Evolutionary conservation across 2,797 vertebrate species (phyloP).

Genomic region (Apodemus agrarius): DNA sequence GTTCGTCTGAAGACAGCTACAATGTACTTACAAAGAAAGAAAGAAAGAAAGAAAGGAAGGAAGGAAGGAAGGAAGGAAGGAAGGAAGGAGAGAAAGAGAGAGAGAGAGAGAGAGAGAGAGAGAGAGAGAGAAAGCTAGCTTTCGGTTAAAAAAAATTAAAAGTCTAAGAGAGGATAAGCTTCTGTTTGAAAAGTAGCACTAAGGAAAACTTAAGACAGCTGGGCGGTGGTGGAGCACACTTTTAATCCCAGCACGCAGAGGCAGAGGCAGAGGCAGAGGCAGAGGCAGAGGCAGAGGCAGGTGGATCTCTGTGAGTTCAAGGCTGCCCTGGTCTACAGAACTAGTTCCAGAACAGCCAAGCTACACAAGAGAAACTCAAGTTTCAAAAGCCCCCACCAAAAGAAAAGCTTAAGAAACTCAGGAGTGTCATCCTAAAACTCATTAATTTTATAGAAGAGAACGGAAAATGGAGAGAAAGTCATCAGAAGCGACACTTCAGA

Average conservation of each 20-base stretch:
- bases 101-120: no score
- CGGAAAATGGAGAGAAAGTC: neutral
- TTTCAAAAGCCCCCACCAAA: no score
- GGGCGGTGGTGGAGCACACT: neutral
- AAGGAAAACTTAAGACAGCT: neutral
- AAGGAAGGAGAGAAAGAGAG: no score
- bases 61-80: no score
- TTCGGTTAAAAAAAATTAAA: slow-evolving; percentile 1
- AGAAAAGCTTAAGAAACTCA: slow-evolving; percentile 12
- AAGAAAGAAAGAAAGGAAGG: no score
- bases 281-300: neutral
- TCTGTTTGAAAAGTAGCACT: neutral
- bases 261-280: neutral
- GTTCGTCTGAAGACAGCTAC: no score
- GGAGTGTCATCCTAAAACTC: neutral
- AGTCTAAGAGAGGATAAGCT: neutral
- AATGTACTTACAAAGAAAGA: no score
- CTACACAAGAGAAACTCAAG: neutral
- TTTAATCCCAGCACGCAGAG: neutral
- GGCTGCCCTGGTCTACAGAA: neutral
- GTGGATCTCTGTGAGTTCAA: neutral
- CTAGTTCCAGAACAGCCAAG: neutral
- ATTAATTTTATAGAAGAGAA: neutral
- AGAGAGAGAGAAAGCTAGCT: no score
- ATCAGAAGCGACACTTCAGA: neutral